Percentiles rank a stretch among this genome's conserved stretches.
Evolutionary conservation across 1,140 invertebrate genomes (phyloP).

Genomic region (Lamellibrachia luymesi): DNA sequence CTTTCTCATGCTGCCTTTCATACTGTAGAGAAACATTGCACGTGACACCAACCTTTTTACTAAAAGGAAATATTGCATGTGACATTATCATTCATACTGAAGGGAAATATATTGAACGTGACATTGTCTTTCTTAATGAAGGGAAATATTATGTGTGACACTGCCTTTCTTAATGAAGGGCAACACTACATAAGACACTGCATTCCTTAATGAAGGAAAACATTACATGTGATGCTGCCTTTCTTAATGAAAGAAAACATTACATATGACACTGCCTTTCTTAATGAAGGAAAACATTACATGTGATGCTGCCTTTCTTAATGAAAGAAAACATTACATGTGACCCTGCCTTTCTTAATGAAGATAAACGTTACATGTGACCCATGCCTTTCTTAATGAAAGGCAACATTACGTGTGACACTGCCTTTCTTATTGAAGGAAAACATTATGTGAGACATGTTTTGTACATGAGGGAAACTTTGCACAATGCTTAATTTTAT

Average conservation of each 20-base stretch:
- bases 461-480: background rate
- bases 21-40: slow-evolving; percentile 1
- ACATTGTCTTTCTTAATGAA: background rate
- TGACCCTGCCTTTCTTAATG: no score
- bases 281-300: background rate
- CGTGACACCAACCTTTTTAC: background rate
- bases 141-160: background rate
- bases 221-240: background rate
- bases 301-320: background rate
- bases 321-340: background rate
- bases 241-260: background rate
- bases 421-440: background rate
- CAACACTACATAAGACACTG: background rate
- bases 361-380: no score
- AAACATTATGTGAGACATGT: background rate
- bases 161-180: background rate
- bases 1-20: slow-evolving; percentile 66
- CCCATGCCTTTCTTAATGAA: background rate
- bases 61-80: background rate
- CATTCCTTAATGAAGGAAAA: background rate
- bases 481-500: background rate
- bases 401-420: background rate
- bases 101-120: background rate
- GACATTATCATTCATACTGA: background rate
- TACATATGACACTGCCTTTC: background rate